Evolutionary conservation across 1,140 invertebrate species (phyloP), one percentile per base, ranked within the genome.

Genomic region (Drosophila nebulosa): DNA sequence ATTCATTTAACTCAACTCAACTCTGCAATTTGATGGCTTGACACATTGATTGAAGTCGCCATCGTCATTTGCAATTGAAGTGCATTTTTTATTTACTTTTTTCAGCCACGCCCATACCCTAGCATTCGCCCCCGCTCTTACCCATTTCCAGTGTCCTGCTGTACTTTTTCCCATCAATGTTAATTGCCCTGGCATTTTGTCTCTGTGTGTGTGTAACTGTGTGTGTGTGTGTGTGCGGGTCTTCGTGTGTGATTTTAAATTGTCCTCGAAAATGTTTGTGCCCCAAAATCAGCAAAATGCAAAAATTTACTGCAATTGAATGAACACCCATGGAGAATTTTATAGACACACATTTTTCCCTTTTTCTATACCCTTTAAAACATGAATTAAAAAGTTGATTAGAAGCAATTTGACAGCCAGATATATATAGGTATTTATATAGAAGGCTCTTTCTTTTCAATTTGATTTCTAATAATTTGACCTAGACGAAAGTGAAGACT

Each of bases 41-140:
- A 76, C 79, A 79, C 62, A 62, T 79, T 85, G 79, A 83, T 83
- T 79, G 76, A 83, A 76, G 76, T 63, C 67, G 14, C 66, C 76
- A 9, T 73, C 61, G 76, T 75, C 76, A 85, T 64, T 76, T 78
- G 76, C 69, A 79, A 74, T 79, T 72, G 59, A 67, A 50, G 50
- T 60, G 39, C 63, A 53, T 76, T 79, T 79, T 79, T 72, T 72
- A 75, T 75, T 62, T 61, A 52, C 62, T 61, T 61, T 61, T 61
- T 27, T 42, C 35, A 27, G 22, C n/a, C n/a, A n/a, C 26, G 27
- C 24, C 16, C 21, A 22, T 24, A 3, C 2, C 3, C 30, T 4
- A 9, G 10, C n/a, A n/a, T n/a, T n/a, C n/a, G n/a, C n/a, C n/a
- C n/a, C n/a, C n/a, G n/a, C n/a, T n/a, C n/a, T n/a, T n/a, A n/a